phyloP scores from a whole-genome alignment of 23 tunicate species.

The Botrylloides violaceus region DNA sequence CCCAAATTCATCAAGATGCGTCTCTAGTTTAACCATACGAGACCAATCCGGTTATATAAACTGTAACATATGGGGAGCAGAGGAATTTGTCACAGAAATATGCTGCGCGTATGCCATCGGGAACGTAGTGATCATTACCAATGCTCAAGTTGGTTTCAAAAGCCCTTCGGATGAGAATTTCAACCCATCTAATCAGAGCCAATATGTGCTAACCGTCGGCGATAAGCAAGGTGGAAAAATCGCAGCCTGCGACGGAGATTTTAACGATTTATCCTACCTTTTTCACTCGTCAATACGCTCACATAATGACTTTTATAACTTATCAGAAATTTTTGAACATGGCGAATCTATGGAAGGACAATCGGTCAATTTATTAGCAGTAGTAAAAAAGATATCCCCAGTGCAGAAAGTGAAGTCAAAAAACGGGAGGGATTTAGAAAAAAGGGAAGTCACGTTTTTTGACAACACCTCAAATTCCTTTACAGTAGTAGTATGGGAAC shows the following conservation, averaged over 20 bases:
- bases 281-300: background rate
- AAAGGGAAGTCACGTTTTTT: slow-evolving; percentile 19
- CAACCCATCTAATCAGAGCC: slow-evolving; percentile 14
- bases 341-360: slow-evolving; percentile 15
- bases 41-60: slow-evolving; percentile 2
- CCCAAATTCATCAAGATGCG: background rate
- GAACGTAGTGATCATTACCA: background rate
- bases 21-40: background rate
- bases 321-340: slow-evolving; percentile 2
- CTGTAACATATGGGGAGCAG: slow-evolving; percentile 10
- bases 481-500: slow-evolving; percentile 22
- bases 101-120: slow-evolving; percentile 1
- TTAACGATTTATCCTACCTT: background rate
- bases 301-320: slow-evolving; percentile 6
- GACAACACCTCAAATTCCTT: slow-evolving; percentile 28
- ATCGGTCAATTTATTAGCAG: slow-evolving; percentile 2
- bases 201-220: background rate
- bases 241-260: background rate
- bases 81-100: background rate
- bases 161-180: slow-evolving; percentile 9
- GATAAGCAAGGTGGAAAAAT: slow-evolving; percentile 12
- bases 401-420: slow-evolving; percentile 24
- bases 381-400: slow-evolving; percentile 11
- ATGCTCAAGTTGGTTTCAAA: slow-evolving; percentile 1
- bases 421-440: slow-evolving; percentile 25